A percentile compares a stretch with the other conserved stretches of the same genome.
Conservation (phyloP, 1,140 invertebrate species). For the Ips typographus region DNA sequence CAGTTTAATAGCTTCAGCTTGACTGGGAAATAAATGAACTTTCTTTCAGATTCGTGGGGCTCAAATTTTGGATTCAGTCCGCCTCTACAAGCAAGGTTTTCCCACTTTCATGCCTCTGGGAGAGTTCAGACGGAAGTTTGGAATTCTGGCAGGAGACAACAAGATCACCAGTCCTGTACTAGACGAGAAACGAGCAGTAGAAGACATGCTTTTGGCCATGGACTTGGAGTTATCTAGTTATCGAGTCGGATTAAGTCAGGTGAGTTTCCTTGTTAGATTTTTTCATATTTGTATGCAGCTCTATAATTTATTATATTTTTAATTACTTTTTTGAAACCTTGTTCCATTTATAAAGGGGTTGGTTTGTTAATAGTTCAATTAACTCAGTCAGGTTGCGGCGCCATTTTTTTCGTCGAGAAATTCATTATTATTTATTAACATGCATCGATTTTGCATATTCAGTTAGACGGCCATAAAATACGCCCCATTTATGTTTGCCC, state of each 20-base stretch:
- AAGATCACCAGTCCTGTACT: conserved; percentile 57
- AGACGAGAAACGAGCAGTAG: conserved; percentile 67
- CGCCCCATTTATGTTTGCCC: no score
- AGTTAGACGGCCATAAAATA: no score
- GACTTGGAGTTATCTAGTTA: conserved; percentile 87
- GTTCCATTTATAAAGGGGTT: no score
- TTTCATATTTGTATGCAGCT: no score
- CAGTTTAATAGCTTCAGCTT: neutral
- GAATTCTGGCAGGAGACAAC: conserved; percentile 61
- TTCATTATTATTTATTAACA: no score
- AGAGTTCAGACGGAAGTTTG: conserved; percentile 86
- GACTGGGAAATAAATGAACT: neutral
- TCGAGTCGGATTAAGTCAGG: conserved; percentile 88
- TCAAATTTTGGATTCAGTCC: conserved; percentile 85
- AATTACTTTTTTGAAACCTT: no score
- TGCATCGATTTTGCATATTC: no score
- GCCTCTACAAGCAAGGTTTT: conserved; percentile 90
- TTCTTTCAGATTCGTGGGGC: conserved; percentile 78
- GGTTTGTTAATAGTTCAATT: no score
- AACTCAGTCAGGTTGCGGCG: no score
- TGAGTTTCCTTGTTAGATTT: conserved; percentile 54
- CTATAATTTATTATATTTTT: no score
- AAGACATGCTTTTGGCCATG: conserved; percentile 80
- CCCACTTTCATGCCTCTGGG: conserved; percentile 84
- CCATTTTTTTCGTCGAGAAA: no score